Conservation (phyloP, 2,113 vertebrate genomes). For the Gambusia holbrooki region DNA sequence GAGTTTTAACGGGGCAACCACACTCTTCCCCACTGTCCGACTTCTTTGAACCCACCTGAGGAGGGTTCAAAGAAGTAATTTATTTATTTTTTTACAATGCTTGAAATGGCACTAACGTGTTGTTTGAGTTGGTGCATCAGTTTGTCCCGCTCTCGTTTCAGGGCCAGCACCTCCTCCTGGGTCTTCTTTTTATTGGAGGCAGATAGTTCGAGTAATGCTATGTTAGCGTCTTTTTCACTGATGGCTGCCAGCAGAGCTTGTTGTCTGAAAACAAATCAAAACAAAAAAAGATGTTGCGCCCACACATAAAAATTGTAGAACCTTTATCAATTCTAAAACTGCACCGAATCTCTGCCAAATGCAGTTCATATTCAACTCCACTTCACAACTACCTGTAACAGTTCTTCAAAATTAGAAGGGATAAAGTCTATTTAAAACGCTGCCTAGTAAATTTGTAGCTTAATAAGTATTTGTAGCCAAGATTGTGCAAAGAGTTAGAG, state of each 20-base stretch:
- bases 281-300: neutral
- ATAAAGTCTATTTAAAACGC: neutral
- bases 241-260: slow-evolving; percentile 97
- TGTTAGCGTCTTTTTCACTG: slow-evolving; percentile 99
- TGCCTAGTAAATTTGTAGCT: neutral
- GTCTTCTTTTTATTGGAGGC: slow-evolving; percentile 99
- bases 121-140: slow-evolving; percentile 98
- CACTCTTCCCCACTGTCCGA: too few relatives aligned
- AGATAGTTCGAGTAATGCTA: slow-evolving; percentile 96
- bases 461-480: neutral
- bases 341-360: too few relatives aligned
- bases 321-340: neutral
- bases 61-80: neutral
- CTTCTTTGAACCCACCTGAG: too few relatives aligned
- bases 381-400: too few relatives aligned
- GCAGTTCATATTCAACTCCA: too few relatives aligned
- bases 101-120: slow-evolving; percentile 83
- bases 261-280: slow-evolving; percentile 82
- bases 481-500: neutral
- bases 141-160: slow-evolving; percentile 96
- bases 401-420: neutral
- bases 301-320: neutral
- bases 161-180: slow-evolving; percentile 95
- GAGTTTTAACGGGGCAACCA: too few relatives aligned
- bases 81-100: slow-evolving; percentile 22